Percentiles rank a stretch among this genome's conserved stretches.
Evolutionary conservation across 2,888 invertebrate species (phyloP).

Genomic region (Malacosoma neustria): DNA sequence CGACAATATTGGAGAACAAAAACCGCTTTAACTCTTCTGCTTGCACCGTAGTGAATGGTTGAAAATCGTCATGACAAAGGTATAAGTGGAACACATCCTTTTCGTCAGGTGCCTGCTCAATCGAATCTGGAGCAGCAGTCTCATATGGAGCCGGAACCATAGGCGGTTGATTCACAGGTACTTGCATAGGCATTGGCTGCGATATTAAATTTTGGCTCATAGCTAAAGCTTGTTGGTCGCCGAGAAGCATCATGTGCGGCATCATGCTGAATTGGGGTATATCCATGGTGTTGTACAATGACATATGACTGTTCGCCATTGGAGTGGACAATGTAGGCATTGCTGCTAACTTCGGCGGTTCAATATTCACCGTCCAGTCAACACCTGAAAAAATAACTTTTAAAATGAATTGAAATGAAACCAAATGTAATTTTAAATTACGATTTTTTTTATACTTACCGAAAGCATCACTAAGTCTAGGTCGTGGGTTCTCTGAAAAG

Average conservation of each 20-base stretch:
- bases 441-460: slow-evolving; percentile 21
- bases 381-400: slow-evolving; percentile 23
- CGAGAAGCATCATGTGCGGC: neutral
- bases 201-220: neutral
- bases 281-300: neutral
- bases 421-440: neutral
- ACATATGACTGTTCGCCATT: neutral
- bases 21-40: slow-evolving; percentile 37
- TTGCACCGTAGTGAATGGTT: slow-evolving; percentile 33
- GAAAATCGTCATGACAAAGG: slow-evolving; percentile 54
- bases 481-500: neutral
- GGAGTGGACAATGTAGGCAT: neutral
- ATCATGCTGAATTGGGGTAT: neutral
- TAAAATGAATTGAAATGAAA: slow-evolving; percentile 6
- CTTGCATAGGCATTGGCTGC: neutral
- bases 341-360: slow-evolving; percentile 17
- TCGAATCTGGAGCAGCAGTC: neutral
- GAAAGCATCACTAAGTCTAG: slow-evolving; percentile 10
- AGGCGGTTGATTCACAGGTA: neutral
- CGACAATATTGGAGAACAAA: slow-evolving; percentile 38
- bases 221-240: neutral
- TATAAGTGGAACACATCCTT: slow-evolving; percentile 32
- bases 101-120: neutral
- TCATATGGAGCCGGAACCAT: neutral
- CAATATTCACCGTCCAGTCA: slow-evolving; percentile 32